phyloP scores from a whole-genome alignment of 2,888 invertebrate genomes.

The Sturmia bella region DNA sequence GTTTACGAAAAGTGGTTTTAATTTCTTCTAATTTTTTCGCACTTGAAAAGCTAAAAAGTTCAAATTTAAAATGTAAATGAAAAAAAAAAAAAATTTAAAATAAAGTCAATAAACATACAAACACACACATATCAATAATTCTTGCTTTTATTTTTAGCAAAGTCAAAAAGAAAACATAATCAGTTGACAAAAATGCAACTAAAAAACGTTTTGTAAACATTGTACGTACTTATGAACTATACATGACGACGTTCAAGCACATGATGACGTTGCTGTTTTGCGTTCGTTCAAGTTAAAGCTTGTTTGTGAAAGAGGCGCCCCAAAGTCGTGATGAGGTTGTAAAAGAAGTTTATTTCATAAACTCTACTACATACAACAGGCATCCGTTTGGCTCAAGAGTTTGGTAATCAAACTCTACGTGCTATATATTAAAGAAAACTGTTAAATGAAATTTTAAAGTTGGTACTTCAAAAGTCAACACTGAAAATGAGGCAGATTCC shows the following conservation, averaged over 20 bases:
- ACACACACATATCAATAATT: background rate
- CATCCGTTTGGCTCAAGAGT: background rate
- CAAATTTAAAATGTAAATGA: slow-evolving; percentile 20
- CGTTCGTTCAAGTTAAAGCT: slow-evolving; percentile 22
- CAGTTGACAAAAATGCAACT: slow-evolving; percentile 36
- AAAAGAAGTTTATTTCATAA: slow-evolving; percentile 42
- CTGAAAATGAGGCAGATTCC: too few species aligned
- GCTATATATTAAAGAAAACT: background rate
- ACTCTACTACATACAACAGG: background rate
- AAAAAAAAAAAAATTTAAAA: slow-evolving; percentile 13
- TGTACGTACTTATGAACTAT: background rate
- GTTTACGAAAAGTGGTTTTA: slow-evolving; percentile 35
- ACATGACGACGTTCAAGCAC: background rate
- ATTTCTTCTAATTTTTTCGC: slow-evolving; percentile 16
- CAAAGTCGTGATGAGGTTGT: slow-evolving; percentile 41
- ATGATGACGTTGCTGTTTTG: slow-evolving; percentile 21
- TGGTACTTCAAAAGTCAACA: too few species aligned
- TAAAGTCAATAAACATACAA: background rate
- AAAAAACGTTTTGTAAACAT: slow-evolving; percentile 44
- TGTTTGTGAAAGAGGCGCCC: slow-evolving; percentile 44
- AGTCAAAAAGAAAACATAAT: slow-evolving; percentile 14
- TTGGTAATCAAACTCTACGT: background rate
- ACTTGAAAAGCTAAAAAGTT: slow-evolving; percentile 44
- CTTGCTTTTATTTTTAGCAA: slow-evolving; percentile 12
- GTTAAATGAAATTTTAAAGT: too few species aligned